Evolutionary conservation across 2,888 invertebrate species (phyloP).

Genomic region (Bimastos eiseni): DNA sequence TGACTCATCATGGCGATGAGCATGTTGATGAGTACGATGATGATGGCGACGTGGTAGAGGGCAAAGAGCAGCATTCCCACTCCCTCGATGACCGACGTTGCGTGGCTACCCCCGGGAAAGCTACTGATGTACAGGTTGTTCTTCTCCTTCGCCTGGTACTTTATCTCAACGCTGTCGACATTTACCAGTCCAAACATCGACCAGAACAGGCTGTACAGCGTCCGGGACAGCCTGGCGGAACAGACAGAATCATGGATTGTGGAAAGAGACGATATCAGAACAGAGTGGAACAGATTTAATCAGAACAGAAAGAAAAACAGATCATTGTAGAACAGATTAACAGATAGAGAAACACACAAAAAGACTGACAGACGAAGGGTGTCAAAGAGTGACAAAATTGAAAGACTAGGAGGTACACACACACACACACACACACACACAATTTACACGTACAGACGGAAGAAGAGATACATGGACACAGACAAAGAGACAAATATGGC

Average conservation of each 20-base stretch:
- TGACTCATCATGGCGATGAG: slow-evolving; percentile 76
- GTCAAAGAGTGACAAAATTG: background rate
- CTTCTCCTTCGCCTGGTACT: slow-evolving; percentile 42
- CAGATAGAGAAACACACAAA: background rate
- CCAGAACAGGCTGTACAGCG: slow-evolving; percentile 62
- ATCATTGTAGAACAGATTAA: background rate
- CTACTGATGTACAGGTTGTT: background rate
- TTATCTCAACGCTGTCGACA: slow-evolving; percentile 52
- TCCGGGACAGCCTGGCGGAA: slow-evolving; percentile 55
- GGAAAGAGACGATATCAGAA: too few relatives aligned
- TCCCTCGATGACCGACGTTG: slow-evolving; percentile 58
- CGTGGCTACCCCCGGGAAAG: slow-evolving; percentile 37
- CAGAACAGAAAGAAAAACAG: background rate
- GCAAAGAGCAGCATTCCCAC: slow-evolving; percentile 70
- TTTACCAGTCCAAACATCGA: slow-evolving; percentile 62
- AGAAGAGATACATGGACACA: background rate
- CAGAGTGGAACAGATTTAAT: background rate
- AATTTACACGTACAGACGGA: too few relatives aligned
- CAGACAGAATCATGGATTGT: too few relatives aligned
- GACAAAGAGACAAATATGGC: background rate
- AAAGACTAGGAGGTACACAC: background rate
- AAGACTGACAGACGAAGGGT: background rate
- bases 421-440: background rate
- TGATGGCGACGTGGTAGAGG: slow-evolving; percentile 73
- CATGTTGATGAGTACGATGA: slow-evolving; percentile 77